phyloP scores from a whole-genome alignment of 1,140 invertebrate species.

The Oryctes rhinoceros region DNA sequence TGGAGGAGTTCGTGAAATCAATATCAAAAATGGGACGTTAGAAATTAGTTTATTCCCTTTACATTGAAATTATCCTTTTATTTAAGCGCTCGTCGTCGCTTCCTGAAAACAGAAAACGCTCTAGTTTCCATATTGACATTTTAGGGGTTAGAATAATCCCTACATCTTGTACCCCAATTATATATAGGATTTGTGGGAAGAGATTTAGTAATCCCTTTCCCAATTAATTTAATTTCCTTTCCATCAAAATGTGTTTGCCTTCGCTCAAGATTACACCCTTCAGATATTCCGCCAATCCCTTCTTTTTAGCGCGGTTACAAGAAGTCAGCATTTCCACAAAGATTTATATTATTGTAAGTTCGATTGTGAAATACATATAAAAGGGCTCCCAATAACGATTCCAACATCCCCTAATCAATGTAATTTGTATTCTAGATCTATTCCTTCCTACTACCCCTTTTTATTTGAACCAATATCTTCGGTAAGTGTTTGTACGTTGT shows the following conservation, averaged over 20 bases:
- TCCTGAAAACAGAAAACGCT: neutral
- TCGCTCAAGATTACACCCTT: too few species aligned
- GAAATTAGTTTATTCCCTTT: too few species aligned
- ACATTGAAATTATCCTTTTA: too few species aligned
- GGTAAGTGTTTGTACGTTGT: neutral
- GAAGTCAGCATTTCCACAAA: too few species aligned
- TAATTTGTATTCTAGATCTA: constrained; percentile 6
- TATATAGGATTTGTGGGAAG: constrained; percentile 8
- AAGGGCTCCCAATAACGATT: neutral
- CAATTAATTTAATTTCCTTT: constrained; percentile 11
- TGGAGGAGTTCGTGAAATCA: too few species aligned
- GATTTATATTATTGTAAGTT: too few species aligned
- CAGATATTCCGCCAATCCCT: too few species aligned
- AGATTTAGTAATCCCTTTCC: constrained; percentile 12
- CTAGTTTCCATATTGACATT: neutral
- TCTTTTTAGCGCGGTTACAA: too few species aligned
- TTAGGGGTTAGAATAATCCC: neutral
- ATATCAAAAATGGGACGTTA: too few species aligned
- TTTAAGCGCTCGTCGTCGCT: too few species aligned
- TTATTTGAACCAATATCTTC: constrained; percentile 5
- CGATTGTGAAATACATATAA: too few species aligned
- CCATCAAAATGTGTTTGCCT: constrained; percentile 5
- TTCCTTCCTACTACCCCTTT: neutral
- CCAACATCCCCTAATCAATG: constrained; percentile 4
- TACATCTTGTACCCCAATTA: constrained; percentile 26